Base-by-base conservation (phyloP, 2,797 vertebrate genomes). In the Holocentrus rufus region DNA sequence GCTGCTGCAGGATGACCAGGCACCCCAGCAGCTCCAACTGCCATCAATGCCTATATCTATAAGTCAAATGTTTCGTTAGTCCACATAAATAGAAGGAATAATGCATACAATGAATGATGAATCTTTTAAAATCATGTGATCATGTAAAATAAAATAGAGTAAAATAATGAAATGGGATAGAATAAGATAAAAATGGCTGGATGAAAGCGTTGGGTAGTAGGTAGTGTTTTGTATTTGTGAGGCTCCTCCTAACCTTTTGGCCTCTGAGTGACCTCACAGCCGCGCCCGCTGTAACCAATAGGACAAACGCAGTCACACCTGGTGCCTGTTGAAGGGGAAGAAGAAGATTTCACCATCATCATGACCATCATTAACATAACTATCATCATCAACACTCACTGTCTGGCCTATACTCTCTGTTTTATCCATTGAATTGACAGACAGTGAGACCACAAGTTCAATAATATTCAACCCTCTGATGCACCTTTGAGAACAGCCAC, bases 221-320 rank as follows among this genome's bases (percentile, higher is more conserved):
- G 18, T 34, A 36, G 15, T 20, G 30, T 57, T 77, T 5, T 10
- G 22, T 34, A 1, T 42, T 58, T 10, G 14, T 25, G 47, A 34
- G 44, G 23, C 7, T 36, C 4, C 14, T 11, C 7, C 72, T 92
- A 78, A 97, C 96, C 90, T 89, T 86, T 89, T 89, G 15, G 73
- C 52, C 88, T 91, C 0, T 71, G 1, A 18, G 93, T 94, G 76
- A 92, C 85, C 89, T 99, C 95, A 79, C 97, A 99, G 90, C 94
- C 95, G 0, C 39, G 5, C 54, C 97, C 97, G 0, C 74, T 82
- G 89, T 89, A 93, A 50, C 97, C 96, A 0, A 72, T 4, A 13
- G 97, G 96, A 89, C 97, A 99, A 49, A 98, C n/a, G 67, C 97
- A 99, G 22, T 95, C 92, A 86, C 97, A 98, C 75, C 84, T 86